Percentiles rank a stretch among this genome's conserved stretches.
These are phyloP conservation scores for Autographa pulchrina DNA, from an alignment of 2,888 invertebrate species.

Conservation along the genomic window DNA sequence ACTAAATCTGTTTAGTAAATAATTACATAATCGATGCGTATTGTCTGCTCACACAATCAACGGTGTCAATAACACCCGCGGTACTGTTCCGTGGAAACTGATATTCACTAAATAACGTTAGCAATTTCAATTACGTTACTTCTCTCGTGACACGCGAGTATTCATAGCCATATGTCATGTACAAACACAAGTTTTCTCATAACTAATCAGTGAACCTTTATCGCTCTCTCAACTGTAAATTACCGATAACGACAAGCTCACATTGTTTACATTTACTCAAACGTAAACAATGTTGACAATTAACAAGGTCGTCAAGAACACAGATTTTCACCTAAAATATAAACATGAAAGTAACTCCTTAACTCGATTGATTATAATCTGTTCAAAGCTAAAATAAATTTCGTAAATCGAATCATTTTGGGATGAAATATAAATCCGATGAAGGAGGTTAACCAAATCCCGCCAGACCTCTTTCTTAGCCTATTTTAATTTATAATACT, in stretches of 20 bases:
- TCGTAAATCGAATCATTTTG: constrained; percentile 17
- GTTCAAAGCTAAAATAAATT: constrained; percentile 18
- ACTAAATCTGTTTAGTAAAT: background rate
- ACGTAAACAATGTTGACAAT: constrained; percentile 9
- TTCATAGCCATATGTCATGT: constrained; percentile 8
- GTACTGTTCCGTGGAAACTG: constrained; percentile 17
- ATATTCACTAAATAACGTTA: constrained; percentile 32
- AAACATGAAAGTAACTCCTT: background rate
- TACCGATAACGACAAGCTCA: background rate
- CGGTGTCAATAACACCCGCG: constrained; percentile 32
- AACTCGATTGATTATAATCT: constrained; percentile 22
- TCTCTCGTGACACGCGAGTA: constrained; percentile 18
- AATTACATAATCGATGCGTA: constrained; percentile 15
- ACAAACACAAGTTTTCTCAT: constrained; percentile 14
- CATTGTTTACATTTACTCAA: constrained; percentile 11
- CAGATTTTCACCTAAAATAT: background rate
- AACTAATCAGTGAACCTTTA: constrained; percentile 8
- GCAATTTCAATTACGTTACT: constrained; percentile 33
- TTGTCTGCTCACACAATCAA: constrained; percentile 27
- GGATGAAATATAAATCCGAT: constrained; percentile 20
- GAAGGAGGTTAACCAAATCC: constrained; percentile 23
- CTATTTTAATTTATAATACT: constrained; percentile 37
- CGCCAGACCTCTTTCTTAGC: constrained; percentile 16
- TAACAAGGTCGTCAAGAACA: background rate
- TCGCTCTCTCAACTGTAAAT: constrained; percentile 18